Evolutionary conservation across 2,113 vertebrate species (phyloP).

Genomic region (Anser brachyrhynchus): DNA sequence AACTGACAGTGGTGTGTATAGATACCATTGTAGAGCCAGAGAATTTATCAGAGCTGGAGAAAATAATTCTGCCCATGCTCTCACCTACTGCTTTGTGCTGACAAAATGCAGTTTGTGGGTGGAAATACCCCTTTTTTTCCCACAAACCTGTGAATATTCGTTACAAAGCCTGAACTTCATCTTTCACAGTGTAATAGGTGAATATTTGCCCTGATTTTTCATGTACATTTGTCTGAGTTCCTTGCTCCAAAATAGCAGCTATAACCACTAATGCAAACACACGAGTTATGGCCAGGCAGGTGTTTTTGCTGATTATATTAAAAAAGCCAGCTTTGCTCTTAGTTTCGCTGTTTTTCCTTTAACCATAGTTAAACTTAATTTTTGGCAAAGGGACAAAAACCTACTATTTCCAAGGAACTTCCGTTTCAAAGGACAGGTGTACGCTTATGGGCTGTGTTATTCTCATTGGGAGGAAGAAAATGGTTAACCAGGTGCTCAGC

Average conservation of each 20-base stretch:
- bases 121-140: not conserved
- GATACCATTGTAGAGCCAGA: not conserved
- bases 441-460: accelerated
- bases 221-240: accelerated
- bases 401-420: not conserved
- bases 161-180: not conserved
- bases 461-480: not conserved
- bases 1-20: not conserved
- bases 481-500: accelerated
- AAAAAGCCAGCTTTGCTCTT: not conserved
- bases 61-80: not conserved
- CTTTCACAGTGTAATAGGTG: not conserved
- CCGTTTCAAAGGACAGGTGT: not conserved
- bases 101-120: not conserved
- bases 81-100: not conserved
- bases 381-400: not conserved
- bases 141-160: not conserved
- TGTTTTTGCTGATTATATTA: not conserved
- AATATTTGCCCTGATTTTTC: not conserved
- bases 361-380: not conserved
- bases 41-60: not conserved
- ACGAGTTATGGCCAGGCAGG: accelerated
- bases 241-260: not conserved
- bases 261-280: accelerated
- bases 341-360: not conserved